These are phyloP conservation scores for Sphaerodactylus townsendi DNA, from an alignment of 2,113 vertebrate genomes.

Conservation along the genomic window DNA sequence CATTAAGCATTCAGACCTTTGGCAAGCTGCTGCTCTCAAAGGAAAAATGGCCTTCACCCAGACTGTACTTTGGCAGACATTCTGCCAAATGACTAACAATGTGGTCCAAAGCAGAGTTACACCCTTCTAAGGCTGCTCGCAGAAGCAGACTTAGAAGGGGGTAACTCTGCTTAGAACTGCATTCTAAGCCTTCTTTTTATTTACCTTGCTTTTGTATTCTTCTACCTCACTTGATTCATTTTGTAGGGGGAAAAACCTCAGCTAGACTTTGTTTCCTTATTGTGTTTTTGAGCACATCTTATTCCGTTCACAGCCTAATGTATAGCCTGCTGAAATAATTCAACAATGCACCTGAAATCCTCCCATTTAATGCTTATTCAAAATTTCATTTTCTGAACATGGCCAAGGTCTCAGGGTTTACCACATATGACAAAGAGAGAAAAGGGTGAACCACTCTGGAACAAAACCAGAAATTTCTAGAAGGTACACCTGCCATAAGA, in stretches of 20 bases:
- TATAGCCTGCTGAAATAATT: not conserved
- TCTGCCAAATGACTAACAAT: not conserved
- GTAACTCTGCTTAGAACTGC: too few species aligned
- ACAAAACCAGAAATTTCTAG: not conserved
- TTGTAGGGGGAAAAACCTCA: constrained; percentile 1
- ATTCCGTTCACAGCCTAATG: not conserved
- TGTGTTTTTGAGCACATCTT: not conserved
- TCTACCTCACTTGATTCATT: not conserved
- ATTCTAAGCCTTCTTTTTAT: not conserved
- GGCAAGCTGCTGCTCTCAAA: not conserved
- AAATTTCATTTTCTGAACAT: not conserved
- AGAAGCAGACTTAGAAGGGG: too few species aligned
- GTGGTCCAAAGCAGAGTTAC: too few species aligned
- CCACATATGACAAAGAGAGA: not conserved
- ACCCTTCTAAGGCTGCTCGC: too few species aligned
- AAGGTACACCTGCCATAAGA: not conserved
- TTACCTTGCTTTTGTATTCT: not conserved
- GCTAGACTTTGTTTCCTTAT: not conserved
- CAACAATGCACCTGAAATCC: not conserved
- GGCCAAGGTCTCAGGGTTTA: constrained; percentile 18
- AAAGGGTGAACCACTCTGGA: not conserved
- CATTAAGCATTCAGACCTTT: not conserved
- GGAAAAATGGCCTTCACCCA: not conserved
- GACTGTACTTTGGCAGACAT: not conserved
- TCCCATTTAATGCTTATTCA: not conserved